Conservation (phyloP, 2,113 vertebrate genomes). For the Pluvialis apricaria region DNA sequence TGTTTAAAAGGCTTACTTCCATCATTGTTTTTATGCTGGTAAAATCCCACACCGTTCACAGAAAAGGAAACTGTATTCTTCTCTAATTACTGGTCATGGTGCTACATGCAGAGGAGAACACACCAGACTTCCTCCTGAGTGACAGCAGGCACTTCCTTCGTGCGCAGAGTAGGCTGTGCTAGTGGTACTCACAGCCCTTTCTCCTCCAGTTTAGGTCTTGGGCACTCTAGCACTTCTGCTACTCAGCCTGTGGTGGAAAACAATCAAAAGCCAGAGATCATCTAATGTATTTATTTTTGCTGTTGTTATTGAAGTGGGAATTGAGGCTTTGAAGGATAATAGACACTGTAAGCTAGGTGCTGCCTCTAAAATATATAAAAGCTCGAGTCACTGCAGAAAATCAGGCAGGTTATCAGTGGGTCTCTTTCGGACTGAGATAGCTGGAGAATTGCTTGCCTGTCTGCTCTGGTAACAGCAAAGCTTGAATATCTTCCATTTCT, state of each 20-base stretch:
- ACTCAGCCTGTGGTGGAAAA: not conserved
- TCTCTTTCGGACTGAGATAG: not conserved
- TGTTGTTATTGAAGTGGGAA: not conserved
- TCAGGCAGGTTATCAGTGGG: not conserved
- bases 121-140: not conserved
- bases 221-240: not conserved
- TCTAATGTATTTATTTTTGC: not conserved
- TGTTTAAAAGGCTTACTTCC: not conserved
- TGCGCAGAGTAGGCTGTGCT: not conserved
- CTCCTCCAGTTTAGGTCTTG: fast-evolving
- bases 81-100: not conserved
- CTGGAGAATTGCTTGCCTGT: not conserved
- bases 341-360: not conserved
- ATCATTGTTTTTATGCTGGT: not conserved
- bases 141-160: not conserved
- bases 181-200: not conserved
- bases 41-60: not conserved
- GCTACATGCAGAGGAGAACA: not conserved
- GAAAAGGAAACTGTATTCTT: not conserved
- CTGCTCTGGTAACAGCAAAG: not conserved
- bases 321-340: not conserved
- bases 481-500: not conserved
- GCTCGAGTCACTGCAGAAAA: not conserved
- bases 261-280: not conserved
- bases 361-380: not conserved